Evolutionary conservation across 2,113 vertebrate genomes (phyloP), one percentile per base, ranked within the genome.

Genomic region (Eulacestoma nigropectus): DNA sequence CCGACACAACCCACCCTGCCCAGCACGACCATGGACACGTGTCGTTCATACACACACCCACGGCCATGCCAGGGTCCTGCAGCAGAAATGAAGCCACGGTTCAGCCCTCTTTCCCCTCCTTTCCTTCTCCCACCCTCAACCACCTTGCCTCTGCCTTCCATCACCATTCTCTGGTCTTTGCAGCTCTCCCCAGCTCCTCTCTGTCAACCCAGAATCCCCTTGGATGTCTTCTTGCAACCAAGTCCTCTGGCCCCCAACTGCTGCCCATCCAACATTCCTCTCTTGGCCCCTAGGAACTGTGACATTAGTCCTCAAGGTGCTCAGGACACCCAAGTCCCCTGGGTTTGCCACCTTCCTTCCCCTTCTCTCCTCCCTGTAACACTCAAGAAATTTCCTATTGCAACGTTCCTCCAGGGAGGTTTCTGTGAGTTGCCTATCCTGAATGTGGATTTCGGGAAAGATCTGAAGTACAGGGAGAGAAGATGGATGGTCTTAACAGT

Each of bases 21-120:
- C 70, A 12, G 74, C 77, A 41, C 0, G 0, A 32, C 63, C 25
- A 23, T 0, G 32, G 13, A 7, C 30, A 29, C 1, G 12, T 22
- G 56, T 10, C 4, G 1, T 25, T 87, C n/a, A 35, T 60, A 37
- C n/a, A 39, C 4, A 49, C 16, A 10, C 10, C 50, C 50, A 23
- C 5, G 59, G 26, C 53, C 33, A 2, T 6, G 22, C 73, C 73
- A 62, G 59, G 53, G 69, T 73, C 16, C 47, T 11, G 47, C 44
- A 42, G 7, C 13, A 8, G 53, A 35, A 63, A 18, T 15, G 26
- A 65, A 72, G 55, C 16, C 42, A 35, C 1, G 30, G 57, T 8
- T 76, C 62, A 69, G 32, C 33, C 25, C 15, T 83, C 41, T 7
- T 69, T 11, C 42, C 39, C 39, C 57, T 82, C n/a, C 59, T 29